Conservation (phyloP, 2,797 vertebrate genomes). For the Kryptolebias ocellatus region DNA sequence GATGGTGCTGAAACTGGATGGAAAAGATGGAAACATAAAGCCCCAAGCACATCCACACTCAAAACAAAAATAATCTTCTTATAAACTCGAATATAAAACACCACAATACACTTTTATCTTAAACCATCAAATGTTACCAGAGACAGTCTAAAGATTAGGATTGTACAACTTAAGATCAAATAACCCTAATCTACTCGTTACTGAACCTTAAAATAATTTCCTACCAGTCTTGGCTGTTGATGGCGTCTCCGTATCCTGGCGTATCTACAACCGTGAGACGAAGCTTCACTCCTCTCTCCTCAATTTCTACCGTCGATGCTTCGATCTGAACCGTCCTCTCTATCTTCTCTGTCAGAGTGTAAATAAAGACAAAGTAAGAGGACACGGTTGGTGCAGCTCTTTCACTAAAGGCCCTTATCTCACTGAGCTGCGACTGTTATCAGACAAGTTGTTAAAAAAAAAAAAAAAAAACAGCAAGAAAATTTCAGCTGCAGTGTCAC, state of each 20-base stretch:
- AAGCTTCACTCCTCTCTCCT: conserved; percentile 96
- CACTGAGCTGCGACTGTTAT: no score
- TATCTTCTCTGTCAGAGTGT: conserved; percentile 87
- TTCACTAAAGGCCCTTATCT: not conserved
- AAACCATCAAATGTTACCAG: no score
- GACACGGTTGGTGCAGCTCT: not conserved
- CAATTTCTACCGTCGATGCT: conserved; percentile 97
- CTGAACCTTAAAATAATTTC: not conserved
- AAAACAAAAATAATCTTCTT: conserved; percentile 5
- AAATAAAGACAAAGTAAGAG: not conserved
- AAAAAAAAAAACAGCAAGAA: no score
- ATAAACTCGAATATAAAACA: not conserved
- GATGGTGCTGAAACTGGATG: conserved; percentile 93
- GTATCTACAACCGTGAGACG: conserved; percentile 97
- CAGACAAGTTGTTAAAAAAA: no score
- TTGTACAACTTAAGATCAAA: not conserved
- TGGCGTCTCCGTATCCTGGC: conserved; percentile 96
- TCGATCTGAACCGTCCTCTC: conserved; percentile 98
- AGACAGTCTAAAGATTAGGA: no score
- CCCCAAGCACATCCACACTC: no score
- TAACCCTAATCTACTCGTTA: conserved; percentile 6
- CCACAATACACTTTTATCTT: not conserved
- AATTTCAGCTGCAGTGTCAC: no score
- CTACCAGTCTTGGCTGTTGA: conserved; percentile 94
- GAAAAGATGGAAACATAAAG: not conserved